Percentiles rank a stretch among this genome's conserved stretches.
Conservation (phyloP, 2,888 invertebrate genomes). For the Nephrotoma guestfalica region DNA sequence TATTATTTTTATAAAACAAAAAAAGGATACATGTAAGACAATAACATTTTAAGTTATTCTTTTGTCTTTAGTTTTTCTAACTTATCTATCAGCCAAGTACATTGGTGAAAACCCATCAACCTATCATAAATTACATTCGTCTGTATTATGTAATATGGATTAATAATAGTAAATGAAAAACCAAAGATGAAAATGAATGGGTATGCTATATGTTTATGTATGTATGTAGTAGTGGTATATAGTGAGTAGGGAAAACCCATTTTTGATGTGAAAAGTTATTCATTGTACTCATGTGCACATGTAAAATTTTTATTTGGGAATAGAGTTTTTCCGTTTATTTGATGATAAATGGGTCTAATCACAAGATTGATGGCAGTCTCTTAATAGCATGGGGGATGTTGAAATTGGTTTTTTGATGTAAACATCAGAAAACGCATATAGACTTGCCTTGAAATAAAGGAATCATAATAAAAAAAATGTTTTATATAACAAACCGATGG, state of each 20-base stretch:
- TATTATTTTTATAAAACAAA: background rate
- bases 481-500: too few species aligned
- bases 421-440: too few species aligned
- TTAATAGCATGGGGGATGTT: too few species aligned
- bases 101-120: background rate
- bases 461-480: too few species aligned
- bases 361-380: background rate
- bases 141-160: background rate
- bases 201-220: too few species aligned
- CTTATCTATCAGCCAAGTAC: background rate
- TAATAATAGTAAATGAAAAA: background rate
- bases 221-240: background rate
- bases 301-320: background rate
- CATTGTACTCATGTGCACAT: background rate
- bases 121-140: background rate
- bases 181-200: background rate
- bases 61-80: background rate
- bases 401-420: too few species aligned
- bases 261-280: background rate
- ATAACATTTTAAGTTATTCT: background rate
- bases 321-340: background rate
- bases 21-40: background rate
- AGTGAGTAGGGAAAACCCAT: background rate
- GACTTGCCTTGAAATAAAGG: too few species aligned
- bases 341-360: background rate